Evolutionary conservation across 2,888 invertebrate genomes (phyloP), one percentile per base, ranked within the genome.

Genomic region (Oxytorus armatus): DNA sequence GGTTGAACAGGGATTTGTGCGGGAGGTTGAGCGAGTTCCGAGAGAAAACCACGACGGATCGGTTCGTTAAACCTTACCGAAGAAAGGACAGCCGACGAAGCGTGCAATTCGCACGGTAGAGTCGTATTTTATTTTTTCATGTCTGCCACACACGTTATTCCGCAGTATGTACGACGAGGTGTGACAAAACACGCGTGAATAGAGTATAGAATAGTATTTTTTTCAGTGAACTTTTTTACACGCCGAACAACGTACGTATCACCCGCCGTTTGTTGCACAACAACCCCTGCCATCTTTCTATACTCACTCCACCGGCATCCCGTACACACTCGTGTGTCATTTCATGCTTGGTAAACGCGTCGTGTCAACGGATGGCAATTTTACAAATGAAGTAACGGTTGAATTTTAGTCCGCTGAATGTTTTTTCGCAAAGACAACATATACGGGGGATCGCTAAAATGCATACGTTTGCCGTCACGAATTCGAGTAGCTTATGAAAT

Each of bases 41-140:
- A 83, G 70, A 83, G 84, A 83, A 85, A 85, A 84, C 85, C 82
- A 81, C 72, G 78, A 79, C 74, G 83, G 81, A 85, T 86, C 86
- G 87, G 87, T 87, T 87, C 87, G 87, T 87, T 88, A 87, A 87
- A 88, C 85, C 79, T 85, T 68, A 25, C 44, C 78, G 74, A 75
- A 79, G 81, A 83, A 85, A 86, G 83, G 83, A 84, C 80, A 85
- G 57, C 81, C 81, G 68, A 57, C 80, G 82, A 83, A 82, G 72
- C 66, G 47, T 77, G 53, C 75, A 33, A 81, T 75, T 66, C 75
- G 36, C 68, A 55, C 66, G 49, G 55, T 42, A 65, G 70, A 74
- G 66, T 70, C 65, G 63, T 61, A 51, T 59, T 42, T 53, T 65
- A 53, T 74, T 83, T 83, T 73, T 59, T 79, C 68, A 51, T 39